A percentile compares a stretch with the other conserved stretches of the same genome.
Evolutionary conservation across 1,140 invertebrate species (phyloP).

Genomic region (Gonioctena quinquepunctata): DNA sequence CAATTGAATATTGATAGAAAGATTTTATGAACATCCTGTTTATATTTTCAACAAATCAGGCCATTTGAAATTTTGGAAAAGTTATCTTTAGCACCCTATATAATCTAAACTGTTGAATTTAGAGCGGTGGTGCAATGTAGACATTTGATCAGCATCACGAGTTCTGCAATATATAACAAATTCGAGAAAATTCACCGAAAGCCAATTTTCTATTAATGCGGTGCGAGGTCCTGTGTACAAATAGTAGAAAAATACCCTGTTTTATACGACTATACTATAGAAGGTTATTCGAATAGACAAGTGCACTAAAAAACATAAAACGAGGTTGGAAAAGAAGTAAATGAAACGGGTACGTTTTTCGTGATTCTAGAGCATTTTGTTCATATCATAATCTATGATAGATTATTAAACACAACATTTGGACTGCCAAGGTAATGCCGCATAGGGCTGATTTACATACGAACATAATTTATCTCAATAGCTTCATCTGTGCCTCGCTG

Average conservation of each 20-base stretch:
- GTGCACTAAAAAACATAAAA: neutral
- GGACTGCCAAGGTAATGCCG: slow-evolving; percentile 19
- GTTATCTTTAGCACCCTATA: too few relatives aligned
- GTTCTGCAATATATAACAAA: too few relatives aligned
- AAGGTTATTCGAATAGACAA: neutral
- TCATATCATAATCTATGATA: neutral
- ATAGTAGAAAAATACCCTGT: slow-evolving; percentile 6
- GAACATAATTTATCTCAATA: slow-evolving; percentile 19
- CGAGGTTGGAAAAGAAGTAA: slow-evolving; percentile 3
- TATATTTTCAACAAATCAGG: too few relatives aligned
- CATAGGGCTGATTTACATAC: slow-evolving; percentile 21
- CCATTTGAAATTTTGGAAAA: too few relatives aligned
- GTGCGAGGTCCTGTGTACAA: too few relatives aligned
- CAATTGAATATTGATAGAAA: too few relatives aligned
- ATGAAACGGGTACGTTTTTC: slow-evolving; percentile 9
- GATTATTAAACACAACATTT: neutral
- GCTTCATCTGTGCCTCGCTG: slow-evolving; percentile 18
- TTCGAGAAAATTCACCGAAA: too few relatives aligned
- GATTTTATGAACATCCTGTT: too few relatives aligned
- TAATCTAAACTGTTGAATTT: too few relatives aligned
- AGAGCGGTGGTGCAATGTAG: too few relatives aligned
- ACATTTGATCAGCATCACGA: too few relatives aligned
- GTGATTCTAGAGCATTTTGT: neutral
- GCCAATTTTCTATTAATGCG: too few relatives aligned
- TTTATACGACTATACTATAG: neutral